Evolutionary conservation across 2,888 invertebrate genomes (phyloP).

Genomic region (Hyposoter didymator): DNA sequence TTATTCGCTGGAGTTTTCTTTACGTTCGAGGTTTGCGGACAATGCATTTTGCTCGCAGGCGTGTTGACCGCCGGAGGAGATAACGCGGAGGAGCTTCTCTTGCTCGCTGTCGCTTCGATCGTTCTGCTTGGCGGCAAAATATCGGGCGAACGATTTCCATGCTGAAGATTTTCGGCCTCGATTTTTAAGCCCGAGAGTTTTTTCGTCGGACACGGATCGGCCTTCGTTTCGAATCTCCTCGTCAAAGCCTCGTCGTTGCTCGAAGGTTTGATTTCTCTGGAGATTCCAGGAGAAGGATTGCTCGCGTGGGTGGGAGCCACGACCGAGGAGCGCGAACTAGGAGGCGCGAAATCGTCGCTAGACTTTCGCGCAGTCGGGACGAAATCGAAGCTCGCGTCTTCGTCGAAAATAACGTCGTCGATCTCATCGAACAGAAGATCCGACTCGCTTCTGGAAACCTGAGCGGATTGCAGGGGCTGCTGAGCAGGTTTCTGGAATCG

Average conservation of each 20-base stretch:
- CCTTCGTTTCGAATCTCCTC: neutral
- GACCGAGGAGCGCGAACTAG: neutral
- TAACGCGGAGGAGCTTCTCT: conserved; percentile 63
- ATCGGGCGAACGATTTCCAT: neutral
- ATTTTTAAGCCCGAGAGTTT: conserved; percentile 14
- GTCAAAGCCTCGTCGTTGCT: neutral
- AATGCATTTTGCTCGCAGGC: conserved; percentile 70
- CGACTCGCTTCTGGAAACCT: conserved; percentile 43
- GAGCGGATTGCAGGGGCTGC: neutral
- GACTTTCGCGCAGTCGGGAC: neutral
- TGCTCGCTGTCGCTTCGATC: conserved; percentile 18
- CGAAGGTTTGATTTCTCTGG: neutral
- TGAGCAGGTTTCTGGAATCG: neutral
- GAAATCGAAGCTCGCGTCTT: neutral
- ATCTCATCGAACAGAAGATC: conserved; percentile 61
- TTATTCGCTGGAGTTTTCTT: conserved; percentile 54
- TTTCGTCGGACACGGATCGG: neutral
- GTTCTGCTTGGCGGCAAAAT: too few relatives aligned
- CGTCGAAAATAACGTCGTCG: conserved; percentile 55
- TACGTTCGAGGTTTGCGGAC: conserved; percentile 60
- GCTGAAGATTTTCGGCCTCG: neutral
- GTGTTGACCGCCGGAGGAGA: conserved; percentile 62
- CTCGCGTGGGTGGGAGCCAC: neutral
- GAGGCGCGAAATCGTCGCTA: neutral
- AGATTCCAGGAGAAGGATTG: neutral